Evolutionary conservation across 2,888 invertebrate genomes (phyloP).

Genomic region (Chymomyza fuscimana): DNA sequence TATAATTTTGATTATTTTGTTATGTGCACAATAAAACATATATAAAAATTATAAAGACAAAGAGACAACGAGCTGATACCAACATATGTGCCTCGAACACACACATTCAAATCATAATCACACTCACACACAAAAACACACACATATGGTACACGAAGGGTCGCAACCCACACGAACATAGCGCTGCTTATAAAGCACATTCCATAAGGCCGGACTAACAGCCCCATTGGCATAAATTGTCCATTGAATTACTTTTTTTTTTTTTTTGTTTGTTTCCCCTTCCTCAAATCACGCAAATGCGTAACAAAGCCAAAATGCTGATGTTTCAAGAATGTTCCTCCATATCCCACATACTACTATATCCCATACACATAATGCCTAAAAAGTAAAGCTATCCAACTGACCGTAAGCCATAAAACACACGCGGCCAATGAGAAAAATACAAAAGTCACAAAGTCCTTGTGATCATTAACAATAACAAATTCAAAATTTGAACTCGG

Average conservation of each 20-base stretch:
- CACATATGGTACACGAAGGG: conserved; percentile 39
- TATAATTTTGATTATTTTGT: conserved; percentile 63
- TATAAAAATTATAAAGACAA: neutral
- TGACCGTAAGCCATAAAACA: conserved; percentile 67
- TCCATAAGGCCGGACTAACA: conserved; percentile 39
- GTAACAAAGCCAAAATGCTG: conserved; percentile 43
- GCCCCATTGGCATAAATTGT: conserved; percentile 49
- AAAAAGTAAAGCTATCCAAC: conserved; percentile 53
- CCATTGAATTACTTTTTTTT: conserved; percentile 59
- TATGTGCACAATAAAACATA: conserved; percentile 32
- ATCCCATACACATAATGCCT: conserved; percentile 20
- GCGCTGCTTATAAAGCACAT: conserved; percentile 66
- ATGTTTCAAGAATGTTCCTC: conserved; percentile 36
- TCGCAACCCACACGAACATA: conserved; percentile 38
- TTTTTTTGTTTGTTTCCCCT: conserved; percentile 19
- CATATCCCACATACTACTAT: neutral
- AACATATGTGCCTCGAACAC: conserved; percentile 9
- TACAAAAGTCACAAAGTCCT: conserved; percentile 57
- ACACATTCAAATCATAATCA: conserved; percentile 40
- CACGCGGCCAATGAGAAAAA: conserved; percentile 61
- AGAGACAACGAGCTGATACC: neutral
- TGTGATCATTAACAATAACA: conserved; percentile 59
- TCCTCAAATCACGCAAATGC: conserved; percentile 8
- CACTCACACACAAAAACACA: neutral
- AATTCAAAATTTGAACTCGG: conserved; percentile 17